Evolutionary conservation across 2,888 invertebrate species (phyloP).

Genomic region (Eulithis prunata): DNA sequence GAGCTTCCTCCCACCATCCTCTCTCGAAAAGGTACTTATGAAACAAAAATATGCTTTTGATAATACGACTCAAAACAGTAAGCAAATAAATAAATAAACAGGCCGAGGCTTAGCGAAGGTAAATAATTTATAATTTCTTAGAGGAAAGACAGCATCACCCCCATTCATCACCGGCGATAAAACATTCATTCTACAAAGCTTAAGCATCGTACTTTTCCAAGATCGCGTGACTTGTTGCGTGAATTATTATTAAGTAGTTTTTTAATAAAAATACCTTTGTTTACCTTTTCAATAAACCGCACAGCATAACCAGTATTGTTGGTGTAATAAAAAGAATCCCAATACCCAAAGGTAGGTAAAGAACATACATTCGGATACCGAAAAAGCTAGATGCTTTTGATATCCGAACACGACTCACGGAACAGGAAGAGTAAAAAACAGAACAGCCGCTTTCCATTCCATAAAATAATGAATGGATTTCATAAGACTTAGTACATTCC

Average conservation of each 20-base stretch:
- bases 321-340: no score
- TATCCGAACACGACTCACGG: constrained; percentile 13
- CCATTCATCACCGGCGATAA: constrained; percentile 46
- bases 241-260: neutral
- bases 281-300: neutral
- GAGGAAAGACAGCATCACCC: constrained; percentile 46
- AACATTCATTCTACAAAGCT: constrained; percentile 51
- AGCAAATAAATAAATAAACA: constrained; percentile 37
- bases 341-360: neutral
- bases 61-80: constrained; percentile 40
- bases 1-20: no score
- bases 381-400: neutral
- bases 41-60: constrained; percentile 35
- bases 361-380: no score
- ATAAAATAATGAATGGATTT: constrained; percentile 59
- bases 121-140: constrained; percentile 55
- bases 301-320: no score
- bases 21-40: constrained; percentile 4
- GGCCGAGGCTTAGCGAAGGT: constrained; percentile 37
- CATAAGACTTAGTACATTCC: constrained; percentile 57
- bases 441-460: constrained; percentile 37
- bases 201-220: constrained; percentile 23
- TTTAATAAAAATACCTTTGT: no score
- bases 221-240: constrained; percentile 17
- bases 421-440: constrained; percentile 32